Evolutionary conservation across 2,113 vertebrate genomes (phyloP).

Genomic region (Sander lucioperca): DNA sequence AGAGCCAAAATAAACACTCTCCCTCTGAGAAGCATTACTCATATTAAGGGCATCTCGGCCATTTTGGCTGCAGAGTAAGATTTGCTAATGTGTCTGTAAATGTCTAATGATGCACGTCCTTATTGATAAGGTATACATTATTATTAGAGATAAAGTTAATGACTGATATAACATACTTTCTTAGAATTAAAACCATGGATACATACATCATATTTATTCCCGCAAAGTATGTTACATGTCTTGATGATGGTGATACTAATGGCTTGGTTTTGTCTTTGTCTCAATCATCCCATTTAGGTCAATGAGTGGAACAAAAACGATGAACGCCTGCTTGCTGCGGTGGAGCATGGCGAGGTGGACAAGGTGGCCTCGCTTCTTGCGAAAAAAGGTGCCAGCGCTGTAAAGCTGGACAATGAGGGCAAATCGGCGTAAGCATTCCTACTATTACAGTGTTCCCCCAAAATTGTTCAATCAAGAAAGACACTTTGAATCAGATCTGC

Average conservation of each 20-base stretch:
- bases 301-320: conserved; percentile 99
- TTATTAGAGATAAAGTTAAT: background rate
- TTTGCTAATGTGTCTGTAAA: conserved; percentile 25
- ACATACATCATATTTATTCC: background rate
- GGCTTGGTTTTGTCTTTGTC: background rate
- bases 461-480: too few relatives aligned
- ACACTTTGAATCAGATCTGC: background rate
- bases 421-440: conserved; percentile 93
- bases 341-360: conserved; percentile 95
- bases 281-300: conserved; percentile 76
- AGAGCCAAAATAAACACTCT: conserved; percentile 40
- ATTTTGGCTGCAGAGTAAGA: conserved; percentile 19
- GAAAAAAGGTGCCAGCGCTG: conserved; percentile 94
- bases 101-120: background rate
- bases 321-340: conserved; percentile 93
- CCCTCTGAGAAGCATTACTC: conserved; percentile 55
- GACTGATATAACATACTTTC: background rate
- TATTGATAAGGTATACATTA: background rate
- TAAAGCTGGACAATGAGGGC: conserved; percentile 94
- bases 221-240: background rate
- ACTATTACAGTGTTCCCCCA: too few relatives aligned
- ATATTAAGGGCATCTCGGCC: conserved; percentile 42
- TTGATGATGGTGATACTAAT: background rate
- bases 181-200: background rate
- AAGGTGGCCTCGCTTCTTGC: conserved; percentile 93